These are phyloP conservation scores for Melanotaenia parkinsoni DNA, from an alignment of 2,797 vertebrate genomes.

Conservation along the genomic window DNA sequence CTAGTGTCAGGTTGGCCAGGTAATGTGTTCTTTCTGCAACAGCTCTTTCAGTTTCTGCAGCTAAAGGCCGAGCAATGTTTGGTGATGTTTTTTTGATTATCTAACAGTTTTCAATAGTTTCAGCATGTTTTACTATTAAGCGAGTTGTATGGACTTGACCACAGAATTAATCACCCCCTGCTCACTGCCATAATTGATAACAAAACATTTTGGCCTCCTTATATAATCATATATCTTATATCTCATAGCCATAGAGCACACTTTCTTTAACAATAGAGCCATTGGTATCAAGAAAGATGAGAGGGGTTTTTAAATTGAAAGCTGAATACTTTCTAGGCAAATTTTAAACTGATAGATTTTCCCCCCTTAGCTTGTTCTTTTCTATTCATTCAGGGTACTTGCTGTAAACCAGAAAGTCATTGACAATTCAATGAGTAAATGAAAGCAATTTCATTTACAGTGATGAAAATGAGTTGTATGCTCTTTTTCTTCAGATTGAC, in stretches of 20 bases:
- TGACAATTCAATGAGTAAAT: neutral
- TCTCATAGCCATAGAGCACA: neutral
- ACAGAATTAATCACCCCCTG: too few species aligned
- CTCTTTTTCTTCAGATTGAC: slow-evolving; percentile 3
- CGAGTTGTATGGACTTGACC: too few species aligned
- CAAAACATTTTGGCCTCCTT: too few species aligned
- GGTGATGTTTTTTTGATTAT: neutral
- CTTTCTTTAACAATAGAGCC: neutral
- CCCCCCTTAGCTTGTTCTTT: neutral
- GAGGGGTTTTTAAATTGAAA: neutral
- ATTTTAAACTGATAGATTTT: neutral
- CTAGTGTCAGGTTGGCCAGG: slow-evolving; percentile 21
- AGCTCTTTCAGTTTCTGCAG: slow-evolving; percentile 20
- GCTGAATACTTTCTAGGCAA: neutral
- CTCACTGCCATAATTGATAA: too few species aligned
- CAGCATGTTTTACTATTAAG: neutral
- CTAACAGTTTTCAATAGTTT: neutral
- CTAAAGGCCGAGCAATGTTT: neutral
- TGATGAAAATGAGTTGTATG: slow-evolving; percentile 7
- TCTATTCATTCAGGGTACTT: neutral
- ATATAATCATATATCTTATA: too few species aligned
- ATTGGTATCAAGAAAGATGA: neutral
- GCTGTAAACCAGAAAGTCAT: neutral
- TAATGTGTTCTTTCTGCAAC: slow-evolving; percentile 23
- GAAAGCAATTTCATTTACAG: slow-evolving; percentile 1